These are phyloP conservation scores for Oenanthe oenanthe DNA, from an alignment of 2,113 vertebrate species.

Conservation along the genomic window DNA sequence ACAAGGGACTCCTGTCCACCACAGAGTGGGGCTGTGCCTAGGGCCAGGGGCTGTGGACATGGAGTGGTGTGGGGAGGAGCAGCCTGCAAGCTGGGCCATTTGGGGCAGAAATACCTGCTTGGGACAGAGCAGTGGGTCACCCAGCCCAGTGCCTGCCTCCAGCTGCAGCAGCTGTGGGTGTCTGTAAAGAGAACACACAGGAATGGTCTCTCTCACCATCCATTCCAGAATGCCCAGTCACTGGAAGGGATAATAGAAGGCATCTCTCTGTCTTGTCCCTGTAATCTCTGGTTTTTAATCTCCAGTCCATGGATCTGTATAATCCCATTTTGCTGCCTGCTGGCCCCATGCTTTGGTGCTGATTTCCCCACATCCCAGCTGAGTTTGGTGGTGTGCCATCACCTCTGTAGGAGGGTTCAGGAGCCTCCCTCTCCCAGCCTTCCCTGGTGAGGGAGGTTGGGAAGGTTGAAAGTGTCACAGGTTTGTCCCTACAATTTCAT, in stretches of 20 bases:
- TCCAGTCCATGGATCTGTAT: not conserved
- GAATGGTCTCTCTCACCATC: not conserved
- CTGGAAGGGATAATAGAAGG: not conserved
- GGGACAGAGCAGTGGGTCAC: not conserved
- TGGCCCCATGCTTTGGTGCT: not conserved
- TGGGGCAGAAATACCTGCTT: not conserved
- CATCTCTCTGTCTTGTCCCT: not conserved
- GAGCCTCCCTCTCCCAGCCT: not conserved
- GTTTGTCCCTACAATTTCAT: not conserved
- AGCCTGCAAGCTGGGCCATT: not conserved
- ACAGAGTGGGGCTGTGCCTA: not conserved
- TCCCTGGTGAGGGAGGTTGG: rapidly evolving
- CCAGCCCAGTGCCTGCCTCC: not conserved
- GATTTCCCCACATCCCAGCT: not conserved
- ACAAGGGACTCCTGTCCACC: not conserved
- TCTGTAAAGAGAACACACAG: not conserved
- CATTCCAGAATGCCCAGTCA: not conserved
- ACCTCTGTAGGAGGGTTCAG: rapidly evolving
- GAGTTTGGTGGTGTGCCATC: not conserved
- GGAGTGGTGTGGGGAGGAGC: not conserved
- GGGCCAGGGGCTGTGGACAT: not conserved
- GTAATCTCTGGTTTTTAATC: not conserved
- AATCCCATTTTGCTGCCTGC: not conserved
- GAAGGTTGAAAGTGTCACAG: not conserved
- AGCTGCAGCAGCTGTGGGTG: not conserved